phyloP scores from a whole-genome alignment of 1,140 invertebrate species.

The Pseudomyrmex gracilis region DNA sequence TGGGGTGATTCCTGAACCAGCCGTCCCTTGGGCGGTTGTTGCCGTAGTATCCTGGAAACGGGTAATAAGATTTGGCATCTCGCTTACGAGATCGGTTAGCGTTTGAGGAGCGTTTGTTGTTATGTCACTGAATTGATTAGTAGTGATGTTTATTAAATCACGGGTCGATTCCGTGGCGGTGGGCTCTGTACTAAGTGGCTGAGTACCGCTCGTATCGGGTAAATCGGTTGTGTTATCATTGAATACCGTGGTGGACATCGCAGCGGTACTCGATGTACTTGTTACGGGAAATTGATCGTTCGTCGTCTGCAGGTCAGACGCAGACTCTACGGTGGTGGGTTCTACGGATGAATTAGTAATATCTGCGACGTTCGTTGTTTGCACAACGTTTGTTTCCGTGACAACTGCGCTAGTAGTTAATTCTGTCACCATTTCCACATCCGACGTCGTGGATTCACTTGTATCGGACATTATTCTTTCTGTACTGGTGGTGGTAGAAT shows the following conservation, averaged over 20 bases:
- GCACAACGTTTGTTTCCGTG: slow-evolving; percentile 23
- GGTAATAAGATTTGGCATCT: slow-evolving; percentile 82
- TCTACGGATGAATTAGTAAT: slow-evolving; percentile 18
- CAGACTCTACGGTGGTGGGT: slow-evolving; percentile 36
- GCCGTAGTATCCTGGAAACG: slow-evolving; percentile 83
- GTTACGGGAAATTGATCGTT: slow-evolving; percentile 57
- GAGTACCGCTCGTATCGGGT: slow-evolving; percentile 22
- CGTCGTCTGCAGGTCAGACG: slow-evolving; percentile 45
- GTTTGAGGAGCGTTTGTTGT: slow-evolving; percentile 66
- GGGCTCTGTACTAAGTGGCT: slow-evolving; percentile 8
- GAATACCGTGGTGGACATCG: slow-evolving; percentile 1
- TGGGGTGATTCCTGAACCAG: slow-evolving; percentile 76
- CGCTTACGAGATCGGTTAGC: slow-evolving; percentile 62
- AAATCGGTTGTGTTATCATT: slow-evolving; percentile 9
- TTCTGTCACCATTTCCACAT: slow-evolving; percentile 10
- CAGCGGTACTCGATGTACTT: slow-evolving; percentile 21
- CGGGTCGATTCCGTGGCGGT: not conserved
- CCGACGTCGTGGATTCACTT: not conserved
- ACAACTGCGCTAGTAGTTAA: slow-evolving; percentile 21
- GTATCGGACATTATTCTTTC: not conserved
- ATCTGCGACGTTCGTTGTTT: not conserved
- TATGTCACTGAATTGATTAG: slow-evolving; percentile 49
- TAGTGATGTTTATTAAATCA: slow-evolving; percentile 35
- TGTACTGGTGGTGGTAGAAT: not conserved
- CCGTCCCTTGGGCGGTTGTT: slow-evolving; percentile 84